phyloP scores from a whole-genome alignment of 1,140 invertebrate genomes.

The Drosophila nigrodunni region DNA sequence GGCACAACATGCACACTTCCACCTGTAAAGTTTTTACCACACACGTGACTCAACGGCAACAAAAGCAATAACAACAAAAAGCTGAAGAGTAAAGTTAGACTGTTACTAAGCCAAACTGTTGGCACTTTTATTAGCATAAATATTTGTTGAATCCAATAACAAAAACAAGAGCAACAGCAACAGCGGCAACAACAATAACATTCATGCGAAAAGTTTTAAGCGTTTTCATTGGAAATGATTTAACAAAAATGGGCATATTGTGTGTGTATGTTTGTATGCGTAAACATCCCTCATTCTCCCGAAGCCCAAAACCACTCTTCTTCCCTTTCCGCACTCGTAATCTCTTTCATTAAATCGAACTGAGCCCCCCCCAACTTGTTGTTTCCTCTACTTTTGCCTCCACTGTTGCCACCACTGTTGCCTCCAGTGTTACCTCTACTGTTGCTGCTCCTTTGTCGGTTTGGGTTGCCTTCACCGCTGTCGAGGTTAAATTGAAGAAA shows the following conservation, averaged over 20 bases:
- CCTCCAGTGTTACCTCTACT: neutral
- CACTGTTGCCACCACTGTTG: too few relatives aligned
- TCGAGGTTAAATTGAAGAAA: constrained; percentile 79
- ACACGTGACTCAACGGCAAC: constrained; percentile 27
- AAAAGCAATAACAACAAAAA: constrained; percentile 15
- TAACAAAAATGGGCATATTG: constrained; percentile 55
- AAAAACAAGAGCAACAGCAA: constrained; percentile 22
- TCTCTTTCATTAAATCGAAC: constrained; percentile 74
- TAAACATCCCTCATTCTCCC: constrained; percentile 8
- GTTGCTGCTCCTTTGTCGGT: constrained; percentile 28
- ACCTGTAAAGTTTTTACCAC: constrained; percentile 46
- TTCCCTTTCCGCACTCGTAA: constrained; percentile 30
- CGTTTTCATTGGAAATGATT: constrained; percentile 76
- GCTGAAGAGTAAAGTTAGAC: constrained; percentile 39
- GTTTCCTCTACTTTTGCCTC: neutral
- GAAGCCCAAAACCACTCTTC: neutral
- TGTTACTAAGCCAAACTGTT: constrained; percentile 39
- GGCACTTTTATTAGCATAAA: constrained; percentile 77
- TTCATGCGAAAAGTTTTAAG: constrained; percentile 76
- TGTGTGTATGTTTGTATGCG: neutral
- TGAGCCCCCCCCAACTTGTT: constrained; percentile 16
- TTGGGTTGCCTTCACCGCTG: constrained; percentile 40
- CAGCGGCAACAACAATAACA: constrained; percentile 51
- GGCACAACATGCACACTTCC: neutral
- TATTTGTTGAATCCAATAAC: constrained; percentile 73